Conservation (phyloP, 2,888 invertebrate species). For the Drosophila imparisetae region DNA sequence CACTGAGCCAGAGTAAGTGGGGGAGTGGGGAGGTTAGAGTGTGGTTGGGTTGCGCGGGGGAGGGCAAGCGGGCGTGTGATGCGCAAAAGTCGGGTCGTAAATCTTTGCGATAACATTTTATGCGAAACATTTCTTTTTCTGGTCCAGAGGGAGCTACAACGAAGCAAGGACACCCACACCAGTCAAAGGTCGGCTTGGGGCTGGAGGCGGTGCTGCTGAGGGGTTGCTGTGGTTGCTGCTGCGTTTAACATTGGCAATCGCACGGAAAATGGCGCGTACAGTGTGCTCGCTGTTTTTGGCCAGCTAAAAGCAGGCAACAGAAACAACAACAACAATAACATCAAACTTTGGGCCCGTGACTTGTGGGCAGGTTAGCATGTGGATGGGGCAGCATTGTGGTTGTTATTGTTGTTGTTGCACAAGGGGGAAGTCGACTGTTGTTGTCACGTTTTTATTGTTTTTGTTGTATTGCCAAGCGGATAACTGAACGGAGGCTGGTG, state of each 20-base stretch:
- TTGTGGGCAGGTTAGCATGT: slow-evolving; percentile 66
- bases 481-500: slow-evolving; percentile 29
- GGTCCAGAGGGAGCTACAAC: slow-evolving; percentile 71
- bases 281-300: slow-evolving; percentile 72
- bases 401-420: slow-evolving; percentile 58
- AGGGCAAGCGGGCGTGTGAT: slow-evolving; percentile 76
- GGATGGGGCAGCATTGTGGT: slow-evolving; percentile 2
- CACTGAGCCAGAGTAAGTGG: slow-evolving; percentile 12
- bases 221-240: slow-evolving; percentile 64
- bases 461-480: slow-evolving; percentile 75
- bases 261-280: slow-evolving; percentile 80
- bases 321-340: slow-evolving; percentile 33
- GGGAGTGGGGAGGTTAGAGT: slow-evolving; percentile 15
- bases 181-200: slow-evolving; percentile 9
- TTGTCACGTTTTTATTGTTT: slow-evolving; percentile 77
- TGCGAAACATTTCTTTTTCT: slow-evolving; percentile 85
- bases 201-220: slow-evolving; percentile 20
- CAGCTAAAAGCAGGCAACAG: slow-evolving; percentile 40
- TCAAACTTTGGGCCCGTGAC: slow-evolving; percentile 63
- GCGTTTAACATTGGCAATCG: slow-evolving; percentile 76
- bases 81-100: slow-evolving; percentile 85
- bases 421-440: slow-evolving; percentile 24
- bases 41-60: slow-evolving; percentile 34
- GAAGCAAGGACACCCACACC: slow-evolving; percentile 68
- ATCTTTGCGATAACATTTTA: slow-evolving; percentile 85